Base-by-base conservation (phyloP, 2,888 invertebrate species). In the Leucozona laternaria region DNA sequence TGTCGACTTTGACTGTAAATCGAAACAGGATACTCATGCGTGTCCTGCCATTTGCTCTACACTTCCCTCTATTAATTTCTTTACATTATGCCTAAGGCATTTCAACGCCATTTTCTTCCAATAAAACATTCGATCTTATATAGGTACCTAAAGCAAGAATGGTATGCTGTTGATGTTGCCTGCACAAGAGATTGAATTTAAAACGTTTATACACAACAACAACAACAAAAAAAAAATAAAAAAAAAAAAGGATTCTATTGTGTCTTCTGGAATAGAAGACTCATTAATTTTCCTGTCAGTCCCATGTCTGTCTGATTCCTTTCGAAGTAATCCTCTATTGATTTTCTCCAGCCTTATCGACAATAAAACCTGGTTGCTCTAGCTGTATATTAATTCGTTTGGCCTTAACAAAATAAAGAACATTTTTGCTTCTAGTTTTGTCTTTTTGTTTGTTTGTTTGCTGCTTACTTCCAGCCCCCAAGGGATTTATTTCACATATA, bases 211-310 rank as follows among this genome's bases (percentile, higher is more conserved):
- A 37, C 22, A 60, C 20, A 37, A 22, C 8, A 60, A 37, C 2
- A 60, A 60, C 2, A 22, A 48, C 13, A 31, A 31, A 17, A 31
- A n/a, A 13, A 17, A 17, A 31, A 20, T 5, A 31, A 31, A 28
- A 62, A 62, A n/a, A 37, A 62, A 78, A 78, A 86, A 86, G 82
- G 75, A 86, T 81, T 70, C 53, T 66, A 25, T 66, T 48, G 66
- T 73, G 81, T 84, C 72, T 66, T 60, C 58, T 37, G 77, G 58
- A 45, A 43, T 28, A 57, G 68, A 82, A 75, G 70, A 79, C 76
- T 79, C 84, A 84, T 84, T 84, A 76, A 84, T 84, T 84, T 76
- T 79, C 79, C 84, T 84, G 84, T 84, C 84, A 84, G 71, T 79
- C 79, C 55, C 82, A 77, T 73, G 68, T 68, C 66, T 57, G 58